Base-by-base conservation (phyloP, 2,888 invertebrate genomes). In the Xiphydria camelus region DNA sequence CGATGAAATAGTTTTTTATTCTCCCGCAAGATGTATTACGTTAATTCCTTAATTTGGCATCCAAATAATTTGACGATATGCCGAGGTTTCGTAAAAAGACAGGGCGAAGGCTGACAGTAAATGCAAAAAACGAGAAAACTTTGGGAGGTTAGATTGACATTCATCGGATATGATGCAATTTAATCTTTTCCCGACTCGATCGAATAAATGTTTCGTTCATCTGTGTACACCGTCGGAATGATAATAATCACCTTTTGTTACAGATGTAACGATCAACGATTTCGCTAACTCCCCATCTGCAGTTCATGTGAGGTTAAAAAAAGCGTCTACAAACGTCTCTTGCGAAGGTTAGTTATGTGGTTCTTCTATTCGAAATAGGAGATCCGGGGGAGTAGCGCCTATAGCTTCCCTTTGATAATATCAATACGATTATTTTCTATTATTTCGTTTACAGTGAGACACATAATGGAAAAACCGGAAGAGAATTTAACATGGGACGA, bases 201-300 rank as follows among this genome's bases (percentile, higher is more conserved):
- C 21, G n/a, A n/a, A n/a, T n/a, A n/a, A n/a, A n/a, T n/a, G n/a
- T n/a, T n/a, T n/a, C n/a, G n/a, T n/a, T n/a, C n/a, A n/a, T n/a
- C n/a, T n/a, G n/a, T n/a, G n/a, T n/a, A n/a, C n/a, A n/a, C n/a
- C n/a, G n/a, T n/a, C n/a, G n/a, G n/a, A n/a, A n/a, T 29, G 15
- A 29, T 12, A 4, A 29, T 34, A 33, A 21, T 39, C 18, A 7
- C 17, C 20, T 49, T 45, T 32, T 35, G 14, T 77, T 78, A 31
- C 76, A 85, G 86, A 86, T 75, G 79, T 85, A 47, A 85, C 85
- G 7, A 74, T 86, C 65, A 80, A 83, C 61, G 85, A 86, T 64
- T 82, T 80, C 70, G 86, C 86, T 3, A 83, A 86, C 72, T 81
- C 84, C 19, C 54, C 73, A 31, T 52, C 61, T 9, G 62, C 62